Base-by-base conservation (phyloP, 2,797 vertebrate genomes). In the Pangasius mekongensis region DNA sequence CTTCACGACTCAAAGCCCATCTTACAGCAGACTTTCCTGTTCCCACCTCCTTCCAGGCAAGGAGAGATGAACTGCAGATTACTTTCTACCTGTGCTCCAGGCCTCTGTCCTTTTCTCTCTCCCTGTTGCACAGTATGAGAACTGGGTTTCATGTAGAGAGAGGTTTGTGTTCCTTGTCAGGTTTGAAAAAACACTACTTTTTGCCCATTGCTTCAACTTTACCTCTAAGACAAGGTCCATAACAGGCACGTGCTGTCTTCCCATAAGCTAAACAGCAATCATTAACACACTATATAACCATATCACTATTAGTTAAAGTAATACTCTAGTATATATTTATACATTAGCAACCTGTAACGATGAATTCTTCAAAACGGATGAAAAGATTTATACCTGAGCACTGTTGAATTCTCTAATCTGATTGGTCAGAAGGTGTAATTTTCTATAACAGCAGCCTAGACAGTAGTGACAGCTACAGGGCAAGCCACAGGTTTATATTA, bases 1-100 rank as follows among this genome's bases (percentile, higher is more conserved):
- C 90, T 85, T 60, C 84, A 87, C 87, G 62, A 90, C 89, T 95
- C 93, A 93, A 92, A 95, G 93, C 89, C 90, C 91, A 90, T 93
- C 91, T 92, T 77, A 92, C 88, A 94, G 87, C 86, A 88, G 83
- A 69, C 71, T 85, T 90, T 87, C 90, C 88, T 83, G 71, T 89
- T 86, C 39, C 43, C 47, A 81, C 66, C 80, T 76, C 56, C 52
- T 81, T 52, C 58, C 39, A 64, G 39, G 60, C 14, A 49, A 14
- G 60, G 36, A 49, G 60, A 66, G 60, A 83, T 83, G 39, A 20
- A 66, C 36, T 22, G 58, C 52, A 22, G 33, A 47, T 69, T 62
- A 20, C 73, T 77, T 62, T 62, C 18, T 78, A 67, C 71, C 39
- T 39, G 36, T 1, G 27, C 52, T 83, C 30, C 62, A 73, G 56